Evolutionary conservation across 2,113 vertebrate species (phyloP), one percentile per base, ranked within the genome.

Genomic region (Centropus bengalensis): DNA sequence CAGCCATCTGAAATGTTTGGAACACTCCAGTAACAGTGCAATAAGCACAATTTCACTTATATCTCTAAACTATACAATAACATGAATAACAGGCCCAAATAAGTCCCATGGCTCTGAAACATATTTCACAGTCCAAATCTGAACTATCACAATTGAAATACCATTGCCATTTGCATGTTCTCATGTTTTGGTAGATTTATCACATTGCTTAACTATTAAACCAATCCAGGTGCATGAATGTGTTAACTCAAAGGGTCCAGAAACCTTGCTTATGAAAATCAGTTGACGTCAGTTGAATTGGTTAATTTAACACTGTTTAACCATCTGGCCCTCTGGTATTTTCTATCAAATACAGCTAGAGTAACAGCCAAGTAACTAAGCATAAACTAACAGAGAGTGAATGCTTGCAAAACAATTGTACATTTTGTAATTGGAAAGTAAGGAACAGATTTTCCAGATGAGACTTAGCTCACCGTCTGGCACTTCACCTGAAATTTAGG

Each of bases 241-340:
- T 0, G 3, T 59, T n/a, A 82, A 69, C 30, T 74, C 3, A 1
- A 52, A 73, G 19, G 55, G 20, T 8, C 33, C 5, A 1, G 1
- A 75, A 56, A 26, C 58, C 36, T 45, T 69, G 33, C n/a, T 73
- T 24, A n/a, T 40, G 45, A 40, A 56, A 95, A 76, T 60, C 45
- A 49, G 45, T 44, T 69, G 45, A 66, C 19, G 2, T 69, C 63
- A 40, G 59, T 77, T 63, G 40, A 58, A 49, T 26, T 85, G 45
- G 59, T 55, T 80, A 40, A 80, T 86, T 93, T 91, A 80, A 80
- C 36, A 17, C 23, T 2, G 0, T 62, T 79, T 66, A 71, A 33
- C 59, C 42, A 23, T 64, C 82, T 76, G 59, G 3, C 55, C 67
- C 24, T 82, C 63, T 33, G 33, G 47, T 18, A 59, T 63, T 70